phyloP scores from a whole-genome alignment of 2,113 vertebrate species.

The Apodemus sylvaticus region DNA sequence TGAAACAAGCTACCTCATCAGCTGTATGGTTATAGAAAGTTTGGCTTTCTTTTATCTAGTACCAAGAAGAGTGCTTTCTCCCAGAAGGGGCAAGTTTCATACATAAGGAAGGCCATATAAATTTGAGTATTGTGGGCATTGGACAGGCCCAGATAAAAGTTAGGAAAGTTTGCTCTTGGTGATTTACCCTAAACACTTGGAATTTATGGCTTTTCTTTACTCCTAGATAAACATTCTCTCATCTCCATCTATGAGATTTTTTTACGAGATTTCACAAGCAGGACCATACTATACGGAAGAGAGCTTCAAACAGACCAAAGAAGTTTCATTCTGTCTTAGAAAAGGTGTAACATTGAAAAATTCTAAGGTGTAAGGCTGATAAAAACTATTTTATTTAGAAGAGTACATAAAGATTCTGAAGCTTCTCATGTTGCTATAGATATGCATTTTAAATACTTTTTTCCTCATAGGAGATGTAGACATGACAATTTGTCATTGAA shows the following conservation, averaged over 20 bases:
- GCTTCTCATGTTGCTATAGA: background rate
- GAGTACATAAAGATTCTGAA: background rate
- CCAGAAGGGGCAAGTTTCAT: background rate
- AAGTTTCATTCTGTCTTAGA: constrained; percentile 14
- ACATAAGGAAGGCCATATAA: background rate
- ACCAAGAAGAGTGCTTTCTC: background rate
- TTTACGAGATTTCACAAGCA: background rate
- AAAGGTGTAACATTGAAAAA: constrained; percentile 38
- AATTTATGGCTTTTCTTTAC: background rate
- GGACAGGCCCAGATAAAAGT: background rate
- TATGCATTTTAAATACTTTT: background rate
- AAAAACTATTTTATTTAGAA: constrained; percentile 7
- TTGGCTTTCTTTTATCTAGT: background rate
- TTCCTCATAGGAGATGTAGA: background rate
- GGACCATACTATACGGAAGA: background rate
- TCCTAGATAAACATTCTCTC: background rate
- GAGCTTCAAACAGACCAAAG: background rate
- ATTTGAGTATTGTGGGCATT: background rate
- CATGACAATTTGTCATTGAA: background rate
- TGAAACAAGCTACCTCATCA: background rate
- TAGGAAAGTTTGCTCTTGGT: background rate
- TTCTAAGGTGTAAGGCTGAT: background rate
- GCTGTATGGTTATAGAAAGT: background rate
- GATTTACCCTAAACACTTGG: background rate
- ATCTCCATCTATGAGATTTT: background rate